Conservation (phyloP, 2,113 vertebrate genomes). For the Coracopsis vasa region DNA sequence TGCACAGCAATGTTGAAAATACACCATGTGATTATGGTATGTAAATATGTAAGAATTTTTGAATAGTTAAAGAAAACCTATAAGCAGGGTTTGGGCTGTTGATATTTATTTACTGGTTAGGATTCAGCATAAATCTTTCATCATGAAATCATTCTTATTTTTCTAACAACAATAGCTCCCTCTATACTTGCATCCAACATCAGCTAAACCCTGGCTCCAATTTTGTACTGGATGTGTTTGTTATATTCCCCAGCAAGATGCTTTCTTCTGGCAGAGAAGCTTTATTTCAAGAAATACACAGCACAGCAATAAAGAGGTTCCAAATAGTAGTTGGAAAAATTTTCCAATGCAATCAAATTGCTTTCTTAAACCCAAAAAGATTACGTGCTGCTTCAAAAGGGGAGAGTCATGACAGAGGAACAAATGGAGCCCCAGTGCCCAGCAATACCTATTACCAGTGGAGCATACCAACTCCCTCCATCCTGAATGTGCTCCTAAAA, state of each 20-base stretch:
- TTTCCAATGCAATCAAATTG: slow-evolving; percentile 5
- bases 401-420: background rate
- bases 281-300: slow-evolving; percentile 57
- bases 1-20: background rate
- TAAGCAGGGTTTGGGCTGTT: background rate
- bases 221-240: slow-evolving; percentile 18
- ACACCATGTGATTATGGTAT: background rate
- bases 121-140: slow-evolving; percentile 16
- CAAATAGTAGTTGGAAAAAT: slow-evolving; percentile 9
- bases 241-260: background rate
- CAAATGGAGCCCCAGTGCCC: background rate
- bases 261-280: slow-evolving; percentile 12
- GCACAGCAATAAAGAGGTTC: slow-evolving; percentile 46
- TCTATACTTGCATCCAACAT: background rate
- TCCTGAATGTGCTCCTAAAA: background rate
- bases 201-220: background rate
- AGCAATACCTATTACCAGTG: background rate
- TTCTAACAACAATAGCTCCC: slow-evolving; percentile 6
- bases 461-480: background rate
- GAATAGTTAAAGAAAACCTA: background rate
- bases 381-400: background rate
- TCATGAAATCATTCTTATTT: slow-evolving; percentile 11
- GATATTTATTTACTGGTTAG: slow-evolving; percentile 22
- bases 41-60: background rate
- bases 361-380: slow-evolving; percentile 16